A percentile compares a stretch with the other conserved stretches of the same genome.
Evolutionary conservation across 2,113 vertebrate genomes (phyloP).

Genomic region (Prietella phreatophila): DNA sequence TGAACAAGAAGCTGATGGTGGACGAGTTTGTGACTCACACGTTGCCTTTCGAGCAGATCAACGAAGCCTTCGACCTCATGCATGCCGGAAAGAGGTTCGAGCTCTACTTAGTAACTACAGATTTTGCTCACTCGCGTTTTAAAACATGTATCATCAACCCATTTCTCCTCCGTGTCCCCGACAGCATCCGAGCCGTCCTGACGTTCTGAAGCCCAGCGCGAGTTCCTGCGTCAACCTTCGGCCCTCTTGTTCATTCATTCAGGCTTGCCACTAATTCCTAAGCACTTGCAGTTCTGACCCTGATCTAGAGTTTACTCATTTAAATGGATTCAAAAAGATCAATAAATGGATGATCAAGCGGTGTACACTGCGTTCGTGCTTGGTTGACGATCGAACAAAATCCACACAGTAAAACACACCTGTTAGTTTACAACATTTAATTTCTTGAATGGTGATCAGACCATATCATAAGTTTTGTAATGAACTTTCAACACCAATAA

Average conservation of each 20-base stretch:
- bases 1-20: conserved; percentile 83
- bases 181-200: conserved; percentile 73
- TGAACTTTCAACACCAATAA: background rate
- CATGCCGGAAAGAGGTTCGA: conserved; percentile 76
- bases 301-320: background rate
- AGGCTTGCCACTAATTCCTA: background rate
- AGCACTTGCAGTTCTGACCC: background rate
- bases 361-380: background rate
- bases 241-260: background rate
- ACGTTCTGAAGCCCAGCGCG: conserved; percentile 63
- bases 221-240: background rate
- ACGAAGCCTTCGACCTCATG: conserved; percentile 84
- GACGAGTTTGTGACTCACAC: conserved; percentile 87
- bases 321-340: background rate
- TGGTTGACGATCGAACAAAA: background rate
- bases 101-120: background rate
- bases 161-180: background rate
- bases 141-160: background rate
- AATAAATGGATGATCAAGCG: background rate
- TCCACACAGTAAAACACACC: background rate
- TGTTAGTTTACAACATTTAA: too few relatives aligned
- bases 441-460: too few relatives aligned
- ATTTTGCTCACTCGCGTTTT: background rate
- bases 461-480: background rate
- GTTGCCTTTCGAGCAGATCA: conserved; percentile 80